Percentiles rank a stretch among this genome's conserved stretches.
Conservation (phyloP, 1,140 invertebrate genomes). For the Eumaeus atala region DNA sequence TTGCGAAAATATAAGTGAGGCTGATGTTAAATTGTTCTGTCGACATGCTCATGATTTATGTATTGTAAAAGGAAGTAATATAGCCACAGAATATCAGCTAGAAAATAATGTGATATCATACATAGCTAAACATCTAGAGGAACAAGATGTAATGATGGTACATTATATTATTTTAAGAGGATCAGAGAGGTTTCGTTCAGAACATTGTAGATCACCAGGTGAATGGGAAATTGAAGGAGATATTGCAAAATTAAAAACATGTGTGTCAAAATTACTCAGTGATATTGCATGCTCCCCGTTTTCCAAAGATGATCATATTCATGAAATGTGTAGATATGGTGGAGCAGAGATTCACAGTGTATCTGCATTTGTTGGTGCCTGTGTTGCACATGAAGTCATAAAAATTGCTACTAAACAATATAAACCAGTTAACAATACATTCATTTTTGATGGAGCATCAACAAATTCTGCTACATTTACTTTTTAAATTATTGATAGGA, state of each 20-base stretch:
- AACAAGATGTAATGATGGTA: conserved; percentile 89
- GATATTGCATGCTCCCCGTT: conserved; percentile 89
- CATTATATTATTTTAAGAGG: conserved; percentile 94
- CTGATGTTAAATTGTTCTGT: conserved; percentile 88
- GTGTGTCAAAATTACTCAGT: conserved; percentile 85
- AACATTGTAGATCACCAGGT: conserved; percentile 93
- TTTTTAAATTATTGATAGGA: conserved; percentile 66
- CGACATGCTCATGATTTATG: conserved; percentile 87
- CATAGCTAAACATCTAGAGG: conserved; percentile 65
- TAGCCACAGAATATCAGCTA: conserved; percentile 84
- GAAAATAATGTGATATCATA: conserved; percentile 54
- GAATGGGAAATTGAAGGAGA: conserved; percentile 93
- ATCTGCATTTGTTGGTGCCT: conserved; percentile 95
- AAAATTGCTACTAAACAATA: conserved; percentile 98
- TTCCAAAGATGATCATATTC: conserved; percentile 94
- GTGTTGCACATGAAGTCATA: conserved; percentile 96
- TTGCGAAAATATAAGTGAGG: conserved; percentile 83
- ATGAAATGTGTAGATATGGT: conserved; percentile 96
- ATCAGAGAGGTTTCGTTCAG: conserved; percentile 90
- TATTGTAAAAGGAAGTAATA: conserved; percentile 85
- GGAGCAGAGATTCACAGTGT: conserved; percentile 95
- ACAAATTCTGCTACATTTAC: conserved; percentile 87
- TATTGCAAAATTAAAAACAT: conserved; percentile 88
- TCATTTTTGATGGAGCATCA: conserved; percentile 95
- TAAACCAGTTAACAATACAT: conserved; percentile 95